These are phyloP conservation scores for Episyrphus balteatus DNA, from an alignment of 1,140 invertebrate genomes.

Conservation along the genomic window DNA sequence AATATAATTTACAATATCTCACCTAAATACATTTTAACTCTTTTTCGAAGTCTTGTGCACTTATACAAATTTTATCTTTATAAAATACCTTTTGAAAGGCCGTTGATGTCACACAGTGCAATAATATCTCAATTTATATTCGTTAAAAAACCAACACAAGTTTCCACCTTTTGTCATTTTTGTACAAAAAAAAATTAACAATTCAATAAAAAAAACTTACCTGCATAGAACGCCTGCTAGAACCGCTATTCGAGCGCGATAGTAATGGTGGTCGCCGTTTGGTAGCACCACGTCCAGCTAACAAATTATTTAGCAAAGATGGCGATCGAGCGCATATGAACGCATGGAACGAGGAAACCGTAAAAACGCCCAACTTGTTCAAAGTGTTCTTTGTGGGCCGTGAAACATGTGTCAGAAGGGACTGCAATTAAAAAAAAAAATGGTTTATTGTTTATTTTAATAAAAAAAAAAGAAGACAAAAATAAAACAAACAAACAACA, in stretches of 20 bases:
- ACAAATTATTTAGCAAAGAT: constrained; percentile 80
- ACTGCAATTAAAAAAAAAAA: constrained; percentile 50
- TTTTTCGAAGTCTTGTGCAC: no score
- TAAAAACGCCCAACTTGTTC: constrained; percentile 92
- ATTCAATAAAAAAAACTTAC: constrained; percentile 28
- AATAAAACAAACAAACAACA: neutral
- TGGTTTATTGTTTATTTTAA: neutral
- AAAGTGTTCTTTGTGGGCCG: constrained; percentile 88
- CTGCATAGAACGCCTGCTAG: constrained; percentile 68
- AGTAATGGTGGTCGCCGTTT: constrained; percentile 75
- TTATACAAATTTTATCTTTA: no score
- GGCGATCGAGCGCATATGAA: constrained; percentile 92
- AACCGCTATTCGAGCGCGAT: constrained; percentile 79
- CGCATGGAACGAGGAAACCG: constrained; percentile 94
- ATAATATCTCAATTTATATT: no score
- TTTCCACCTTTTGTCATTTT: no score
- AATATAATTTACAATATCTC: no score
- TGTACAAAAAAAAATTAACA: neutral
- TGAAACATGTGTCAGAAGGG: constrained; percentile 87
- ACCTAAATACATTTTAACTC: no score
- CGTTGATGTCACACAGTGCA: no score
- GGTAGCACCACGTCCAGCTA: constrained; percentile 80
- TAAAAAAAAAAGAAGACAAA: neutral
- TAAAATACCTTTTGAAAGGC: no score
- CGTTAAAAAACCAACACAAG: no score